phyloP scores from a whole-genome alignment of 2,113 vertebrate species.

The Labrus mixtus region DNA sequence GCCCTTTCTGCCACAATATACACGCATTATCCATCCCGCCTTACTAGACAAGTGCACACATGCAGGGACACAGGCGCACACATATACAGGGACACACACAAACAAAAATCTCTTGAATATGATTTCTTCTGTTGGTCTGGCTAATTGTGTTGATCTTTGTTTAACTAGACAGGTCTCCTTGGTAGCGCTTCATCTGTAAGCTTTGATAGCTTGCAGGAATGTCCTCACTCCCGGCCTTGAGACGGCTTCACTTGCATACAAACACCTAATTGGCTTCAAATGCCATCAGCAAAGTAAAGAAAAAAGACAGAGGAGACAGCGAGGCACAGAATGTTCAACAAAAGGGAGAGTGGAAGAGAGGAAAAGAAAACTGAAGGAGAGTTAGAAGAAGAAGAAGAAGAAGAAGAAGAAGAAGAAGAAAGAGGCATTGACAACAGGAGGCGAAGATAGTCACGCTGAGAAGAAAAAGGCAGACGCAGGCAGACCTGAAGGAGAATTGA shows the following conservation, averaged over 20 bases:
- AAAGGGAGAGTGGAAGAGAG: not conserved
- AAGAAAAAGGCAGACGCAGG: conserved; percentile 29
- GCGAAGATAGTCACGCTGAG: conserved; percentile 13
- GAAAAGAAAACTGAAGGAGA: conserved; percentile 16
- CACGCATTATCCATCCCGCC: conserved; percentile 63
- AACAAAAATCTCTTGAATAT: conserved; percentile 26
- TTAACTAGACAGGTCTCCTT: conserved; percentile 34
- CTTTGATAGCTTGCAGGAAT: conserved; percentile 39
- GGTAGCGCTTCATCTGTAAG: conserved; percentile 24
- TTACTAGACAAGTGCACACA: conserved; percentile 34
- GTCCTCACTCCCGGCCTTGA: conserved; percentile 29
- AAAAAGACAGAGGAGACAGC: conserved; percentile 1
- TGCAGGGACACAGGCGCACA: conserved; percentile 6
- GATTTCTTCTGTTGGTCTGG: conserved; percentile 33
- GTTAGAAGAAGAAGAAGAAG: conserved; percentile 29
- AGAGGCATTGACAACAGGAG: conserved; percentile 29
- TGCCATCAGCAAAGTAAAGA: conserved; percentile 49
- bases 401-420: conserved; percentile 31
- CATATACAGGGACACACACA: conserved; percentile 1
- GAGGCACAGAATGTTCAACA: not conserved
- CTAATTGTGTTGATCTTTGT: conserved; percentile 61
- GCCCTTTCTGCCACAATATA: conserved; percentile 67
- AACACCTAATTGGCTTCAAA: conserved; percentile 73
- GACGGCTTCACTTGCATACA: conserved; percentile 39
- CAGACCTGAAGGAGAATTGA: conserved; percentile 35